Base-by-base conservation (phyloP, 2,797 vertebrate genomes). In the Trematomus bernacchii region DNA sequence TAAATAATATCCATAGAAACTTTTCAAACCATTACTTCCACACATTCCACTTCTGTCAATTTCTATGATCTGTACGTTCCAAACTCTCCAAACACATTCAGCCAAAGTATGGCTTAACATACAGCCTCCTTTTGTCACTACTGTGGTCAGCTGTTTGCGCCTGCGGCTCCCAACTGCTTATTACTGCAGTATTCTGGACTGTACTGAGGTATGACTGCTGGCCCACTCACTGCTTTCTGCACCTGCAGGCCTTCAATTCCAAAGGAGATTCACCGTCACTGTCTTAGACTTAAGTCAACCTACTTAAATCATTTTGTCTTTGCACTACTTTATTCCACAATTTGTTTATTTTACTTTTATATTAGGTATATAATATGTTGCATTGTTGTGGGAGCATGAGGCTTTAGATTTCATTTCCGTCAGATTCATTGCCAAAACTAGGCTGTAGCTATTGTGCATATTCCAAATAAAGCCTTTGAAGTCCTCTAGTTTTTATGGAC, bases 31-130 rank as follows among this genome's bases (percentile, higher is more conserved):
- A 16, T 16, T 10, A 33, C 62, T 37, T n/a, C 4, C 27, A 27
- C 9, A 51, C 21, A 53, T 16, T 15, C 18, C 14, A 15, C 46
- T 4, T 23, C 42, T 15, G n/a, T 37, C 8, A 7, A 12, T 62
- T 23, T 19, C 4, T 68, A 4, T 53, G 23, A 73, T 43, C 19
- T 21, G n/a, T 42, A 19, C 30, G 16, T 55, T 48, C 6, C 8
- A 4, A 59, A 59, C 44, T 55, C n/a, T 27, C 15, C 30, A 61
- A 61, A 62, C n/a, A 47, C 47, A 79, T 10, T 42, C 13, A 52
- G 23, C 37, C n/a, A 57, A 67, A 55, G 21, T 53, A 18, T 33
- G 30, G 27, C 54, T 66, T 66, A 80, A 55, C 65, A 71, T 74
- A 48, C 19, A 55, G 37, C 55, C 55, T 68, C 2, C 18, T 0